Conservation (phyloP, 2,113 vertebrate genomes). For the Pseudopipra pipra region DNA sequence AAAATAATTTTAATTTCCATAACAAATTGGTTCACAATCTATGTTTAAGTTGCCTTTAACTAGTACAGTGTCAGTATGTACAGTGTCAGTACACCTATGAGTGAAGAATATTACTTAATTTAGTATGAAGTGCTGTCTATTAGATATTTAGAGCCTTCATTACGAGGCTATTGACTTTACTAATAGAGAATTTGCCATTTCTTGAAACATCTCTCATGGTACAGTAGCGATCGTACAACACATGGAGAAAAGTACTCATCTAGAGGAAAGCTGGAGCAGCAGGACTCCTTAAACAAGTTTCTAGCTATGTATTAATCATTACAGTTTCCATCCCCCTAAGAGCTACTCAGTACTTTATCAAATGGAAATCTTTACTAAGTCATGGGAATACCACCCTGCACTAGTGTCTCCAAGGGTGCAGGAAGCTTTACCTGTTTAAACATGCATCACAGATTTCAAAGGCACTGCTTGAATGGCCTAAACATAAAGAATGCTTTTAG, state of each 20-base stretch:
- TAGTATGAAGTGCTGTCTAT: neutral
- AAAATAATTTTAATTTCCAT: neutral
- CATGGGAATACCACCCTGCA: neutral
- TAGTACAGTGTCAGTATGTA: neutral
- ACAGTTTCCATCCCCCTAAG: neutral
- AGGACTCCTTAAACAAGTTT: neutral
- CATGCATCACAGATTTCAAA: neutral
- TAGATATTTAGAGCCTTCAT: neutral
- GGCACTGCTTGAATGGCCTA: fast-evolving
- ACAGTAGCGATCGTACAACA: neutral
- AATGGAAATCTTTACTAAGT: neutral
- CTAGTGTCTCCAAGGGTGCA: neutral
- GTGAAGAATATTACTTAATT: neutral
- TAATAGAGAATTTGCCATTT: neutral
- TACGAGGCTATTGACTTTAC: neutral
- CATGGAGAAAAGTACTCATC: neutral
- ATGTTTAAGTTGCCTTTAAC: neutral
- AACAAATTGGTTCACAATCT: neutral
- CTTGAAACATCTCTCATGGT: neutral
- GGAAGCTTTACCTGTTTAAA: neutral
- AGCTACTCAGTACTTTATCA: neutral
- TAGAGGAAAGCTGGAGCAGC: neutral
- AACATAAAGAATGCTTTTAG: fast-evolving
- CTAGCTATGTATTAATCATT: neutral
- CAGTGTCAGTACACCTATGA: neutral